Base-by-base conservation (phyloP, 2,113 vertebrate genomes). In the Cygnus buccinator region DNA sequence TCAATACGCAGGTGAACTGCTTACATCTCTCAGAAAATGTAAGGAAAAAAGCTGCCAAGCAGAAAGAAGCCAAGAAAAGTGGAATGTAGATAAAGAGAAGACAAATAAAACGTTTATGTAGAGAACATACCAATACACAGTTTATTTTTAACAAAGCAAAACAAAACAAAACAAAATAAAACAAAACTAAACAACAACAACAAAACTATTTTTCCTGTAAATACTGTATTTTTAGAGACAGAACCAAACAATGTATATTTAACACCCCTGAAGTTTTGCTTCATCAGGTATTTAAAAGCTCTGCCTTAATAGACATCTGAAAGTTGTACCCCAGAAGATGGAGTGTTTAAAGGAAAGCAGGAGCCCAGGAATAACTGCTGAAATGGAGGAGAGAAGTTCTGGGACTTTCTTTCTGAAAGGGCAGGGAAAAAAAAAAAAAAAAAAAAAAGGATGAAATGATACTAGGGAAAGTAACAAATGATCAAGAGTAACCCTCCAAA, bases 121-220 rank as follows among this genome's bases (percentile, higher is more conserved):
- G 33, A 86, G 37, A 83, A 72, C 13, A 65, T n/a, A 55, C 2
- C 5, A n/a, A 71, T 44, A 46, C 6, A 46, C 3, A 35, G 11
- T 31, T 91, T 43, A 23, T 5, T 72, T 91, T 61, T 1, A 2
- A 48, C 29, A 68, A 87, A 48, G 21, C 46, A 48, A 48, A 48
- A 10, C 12, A 29, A 28, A 55, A 55, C 26, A 71, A 54, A 48
- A 21, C 10, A 29, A 28, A 55, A 55, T 3, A 71, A 54, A 2
- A 1, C 0, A 46, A 46, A 44, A 44, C 16, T 1, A 16, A 59
- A 5, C 13, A 71, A 52, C 0, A 46, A 46, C 46, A 46, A 46
- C 18, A 1, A 16, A 59, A 5, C 5, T 61, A 3, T 62, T 89
- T 81, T 68, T 50, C 68, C 18, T 65, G 26, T 61, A 81, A 66